Base-by-base conservation (phyloP, 2,888 invertebrate species). In the Phaedon cochleariae region DNA sequence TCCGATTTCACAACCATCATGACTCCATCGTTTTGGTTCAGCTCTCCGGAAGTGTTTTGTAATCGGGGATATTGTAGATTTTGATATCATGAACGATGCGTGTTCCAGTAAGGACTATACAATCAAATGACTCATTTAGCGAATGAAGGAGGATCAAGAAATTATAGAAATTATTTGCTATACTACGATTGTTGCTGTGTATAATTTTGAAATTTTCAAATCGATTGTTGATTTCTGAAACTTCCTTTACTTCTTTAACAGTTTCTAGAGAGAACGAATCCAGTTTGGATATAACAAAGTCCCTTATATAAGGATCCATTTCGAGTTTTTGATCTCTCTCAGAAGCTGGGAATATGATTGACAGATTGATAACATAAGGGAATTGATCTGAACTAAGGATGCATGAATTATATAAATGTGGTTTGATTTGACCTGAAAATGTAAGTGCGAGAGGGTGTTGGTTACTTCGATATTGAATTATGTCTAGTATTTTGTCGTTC, bases 241-340 rank as follows among this genome's bases (percentile, higher is more conserved):
- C 49, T 22, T 49, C 21, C 49, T 49, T 21, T 12, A 49, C 49
- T 49, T 49, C 49, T 49, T 49, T 9, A 49, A n/a, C 49, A 49
- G 49, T 49, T 49, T 49, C 49, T 21, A 49, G n/a, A 52, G 52
- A 52, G 52, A 52, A 52, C 29, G 52, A 52, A 52, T 52, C 52
- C n/a, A 52, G 52, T 52, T 52, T 52, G 29, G 52, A 26, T 52
- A 15, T 52, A 52, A 52, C 52, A 52, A 52, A 26, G 15, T 52
- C 52, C 52, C 29, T 22, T 29, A 52, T 52, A 49, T 49, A 21
- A 21, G 49, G 49, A 49, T 52, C 29, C 26, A 52, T 52, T 52
- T 52, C 26, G 52, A 26, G 52, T 26, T 52, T 52, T 52, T 49
- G 49, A 10, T 6, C 21, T 49, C 22, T 21, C 17, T 15, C 21